Base-by-base conservation (phyloP, 2,888 invertebrate species). In the Catocala nupta region DNA sequence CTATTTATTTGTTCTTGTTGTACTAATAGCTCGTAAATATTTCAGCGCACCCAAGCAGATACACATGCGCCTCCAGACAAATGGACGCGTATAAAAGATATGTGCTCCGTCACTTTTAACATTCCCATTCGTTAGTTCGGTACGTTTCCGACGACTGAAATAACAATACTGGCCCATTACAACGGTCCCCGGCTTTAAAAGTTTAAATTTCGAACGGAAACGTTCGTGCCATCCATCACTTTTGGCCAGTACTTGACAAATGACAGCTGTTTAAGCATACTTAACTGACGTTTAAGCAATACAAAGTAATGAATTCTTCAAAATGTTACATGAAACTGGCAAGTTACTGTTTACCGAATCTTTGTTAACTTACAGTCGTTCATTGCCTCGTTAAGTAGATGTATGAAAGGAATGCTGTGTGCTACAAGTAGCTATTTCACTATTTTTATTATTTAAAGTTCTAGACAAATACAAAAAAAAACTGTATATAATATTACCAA, bases 11-110 rank as follows among this genome's bases (percentile, higher is more conserved):
- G 83, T 89, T 90, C 88, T 88, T 88, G 84, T 89, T 89, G 87
- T 84, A 85, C 89, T 91, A 90, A 93, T 93, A 91, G 90, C 87
- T 91, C 92, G 91, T 94, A 93, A 93, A 93, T 93, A 93, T 90
- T 90, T 94, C 93, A 92, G 85, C 91, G 85, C 76, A 71, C 75
- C 80, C 81, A 75, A 47, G 75, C 81, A 82, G 84, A 85, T 87
- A 86, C 87, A 89, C 87, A 91, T 91, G 90, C 83, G 87, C 81
- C 84, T 83, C 76, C 71, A 84, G 87, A 93, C 92, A 93, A 92
- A 93, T 92, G 89, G 88, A 83, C 81, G 86, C 83, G 82, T 90
- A 91, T 90, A 92, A 91, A 88, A 90, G 88, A 89, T 89, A 88
- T 84, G 87, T 84, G 84, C 81, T 84, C 86, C 82, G 87, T 90